Conservation (phyloP, 2,888 invertebrate genomes). For the Neoitamus cyanurus region DNA sequence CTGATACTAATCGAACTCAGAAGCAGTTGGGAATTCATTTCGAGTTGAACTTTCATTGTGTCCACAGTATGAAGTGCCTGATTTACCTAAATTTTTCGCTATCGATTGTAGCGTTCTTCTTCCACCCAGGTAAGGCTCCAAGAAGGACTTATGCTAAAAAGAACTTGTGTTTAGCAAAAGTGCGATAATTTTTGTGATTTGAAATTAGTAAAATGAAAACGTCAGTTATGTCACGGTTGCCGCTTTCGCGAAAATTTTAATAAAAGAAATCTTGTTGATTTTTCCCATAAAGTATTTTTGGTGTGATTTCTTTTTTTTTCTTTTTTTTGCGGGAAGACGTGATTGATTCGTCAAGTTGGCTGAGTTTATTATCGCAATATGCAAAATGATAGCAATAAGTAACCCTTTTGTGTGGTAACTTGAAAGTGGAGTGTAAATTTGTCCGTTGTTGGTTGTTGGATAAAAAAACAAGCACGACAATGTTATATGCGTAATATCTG, state of each 20-base stretch:
- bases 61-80: conserved; percentile 6
- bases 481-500: not conserved
- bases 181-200: not conserved
- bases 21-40: not conserved
- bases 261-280: not conserved
- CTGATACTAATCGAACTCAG: conserved; percentile 20
- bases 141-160: not conserved
- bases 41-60: conserved; percentile 8
- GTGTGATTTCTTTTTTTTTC: not conserved
- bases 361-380: not conserved
- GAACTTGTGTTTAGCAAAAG: not conserved
- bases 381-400: not conserved
- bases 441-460: not conserved
- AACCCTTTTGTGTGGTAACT: not conserved
- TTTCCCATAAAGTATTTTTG: not conserved
- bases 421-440: not conserved
- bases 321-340: not conserved
- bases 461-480: not conserved
- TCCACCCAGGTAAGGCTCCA: not conserved
- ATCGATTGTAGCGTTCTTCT: not conserved
- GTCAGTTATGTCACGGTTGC: not conserved
- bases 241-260: not conserved
- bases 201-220: not conserved
- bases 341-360: not conserved
- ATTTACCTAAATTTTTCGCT: conserved; percentile 1